Conservation (phyloP, 2,888 invertebrate genomes). For the Artemia sinica region DNA sequence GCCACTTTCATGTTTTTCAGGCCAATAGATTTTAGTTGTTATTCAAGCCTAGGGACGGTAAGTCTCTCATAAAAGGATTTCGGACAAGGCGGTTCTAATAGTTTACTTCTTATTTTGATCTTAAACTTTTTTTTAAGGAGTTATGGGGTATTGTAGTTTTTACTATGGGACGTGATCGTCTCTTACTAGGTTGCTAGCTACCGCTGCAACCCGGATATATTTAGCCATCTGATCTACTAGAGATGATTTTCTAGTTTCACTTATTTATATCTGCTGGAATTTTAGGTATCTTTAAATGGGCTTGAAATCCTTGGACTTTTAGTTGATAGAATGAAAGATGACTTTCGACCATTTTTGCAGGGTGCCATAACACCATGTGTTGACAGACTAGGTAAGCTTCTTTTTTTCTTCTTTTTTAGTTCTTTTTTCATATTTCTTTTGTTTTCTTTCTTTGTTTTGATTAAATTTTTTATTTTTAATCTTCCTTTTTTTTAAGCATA, state of each 20-base stretch:
- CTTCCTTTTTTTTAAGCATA: background rate
- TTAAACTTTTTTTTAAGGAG: no score
- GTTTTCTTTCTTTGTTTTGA: conserved; percentile 12
- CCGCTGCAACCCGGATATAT: background rate
- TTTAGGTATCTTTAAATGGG: conserved; percentile 75
- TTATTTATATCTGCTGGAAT: conserved; percentile 26
- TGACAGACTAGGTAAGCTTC: conserved; percentile 47
- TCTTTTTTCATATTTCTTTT: conserved; percentile 21
- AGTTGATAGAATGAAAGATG: conserved; percentile 65
- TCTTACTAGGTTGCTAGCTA: no score
- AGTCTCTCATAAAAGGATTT: no score
- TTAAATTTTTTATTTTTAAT: conserved; percentile 20
- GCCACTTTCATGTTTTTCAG: no score
- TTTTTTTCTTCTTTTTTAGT: conserved; percentile 5
- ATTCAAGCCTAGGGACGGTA: no score
- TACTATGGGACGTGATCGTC: no score
- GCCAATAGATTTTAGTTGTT: no score
- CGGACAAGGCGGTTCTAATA: no score
- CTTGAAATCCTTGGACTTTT: conserved; percentile 69
- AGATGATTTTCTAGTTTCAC: conserved; percentile 18
- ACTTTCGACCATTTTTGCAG: conserved; percentile 69
- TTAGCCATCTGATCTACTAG: background rate
- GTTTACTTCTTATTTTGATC: no score
- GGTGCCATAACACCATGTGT: conserved; percentile 63
- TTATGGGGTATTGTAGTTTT: no score